Evolutionary conservation across 2,113 vertebrate genomes (phyloP).

Genomic region (Geococcyx californianus): DNA sequence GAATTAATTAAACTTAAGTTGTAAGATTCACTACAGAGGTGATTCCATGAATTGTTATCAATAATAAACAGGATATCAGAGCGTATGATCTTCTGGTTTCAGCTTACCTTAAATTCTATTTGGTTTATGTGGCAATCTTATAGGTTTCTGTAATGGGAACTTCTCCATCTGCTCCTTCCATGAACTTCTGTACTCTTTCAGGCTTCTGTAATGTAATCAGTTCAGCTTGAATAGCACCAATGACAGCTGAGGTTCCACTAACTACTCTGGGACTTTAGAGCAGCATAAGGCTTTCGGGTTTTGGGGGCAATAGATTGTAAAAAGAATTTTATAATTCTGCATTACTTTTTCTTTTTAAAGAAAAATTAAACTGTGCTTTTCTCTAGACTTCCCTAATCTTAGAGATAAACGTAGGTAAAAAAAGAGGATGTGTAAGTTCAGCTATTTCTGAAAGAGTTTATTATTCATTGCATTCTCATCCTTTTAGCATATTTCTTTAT

Average conservation of each 20-base stretch:
- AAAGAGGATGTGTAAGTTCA: background rate
- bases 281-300: background rate
- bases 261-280: background rate
- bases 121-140: background rate
- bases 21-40: background rate
- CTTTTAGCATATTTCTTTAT: constrained; percentile 2
- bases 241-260: background rate
- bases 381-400: background rate
- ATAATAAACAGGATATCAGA: background rate
- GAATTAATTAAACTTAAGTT: background rate
- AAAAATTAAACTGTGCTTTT: background rate
- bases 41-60: background rate
- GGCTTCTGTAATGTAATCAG: background rate
- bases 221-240: background rate
- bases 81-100: background rate
- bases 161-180: background rate
- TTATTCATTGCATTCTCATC: background rate
- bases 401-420: background rate
- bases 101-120: background rate
- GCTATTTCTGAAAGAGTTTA: background rate
- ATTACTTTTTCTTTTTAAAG: background rate
- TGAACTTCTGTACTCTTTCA: background rate
- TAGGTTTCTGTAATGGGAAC: background rate
- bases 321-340: background rate
- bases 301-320: background rate